phyloP scores from a whole-genome alignment of 1,140 invertebrate genomes.

The Drosophila pseudoobscura region DNA sequence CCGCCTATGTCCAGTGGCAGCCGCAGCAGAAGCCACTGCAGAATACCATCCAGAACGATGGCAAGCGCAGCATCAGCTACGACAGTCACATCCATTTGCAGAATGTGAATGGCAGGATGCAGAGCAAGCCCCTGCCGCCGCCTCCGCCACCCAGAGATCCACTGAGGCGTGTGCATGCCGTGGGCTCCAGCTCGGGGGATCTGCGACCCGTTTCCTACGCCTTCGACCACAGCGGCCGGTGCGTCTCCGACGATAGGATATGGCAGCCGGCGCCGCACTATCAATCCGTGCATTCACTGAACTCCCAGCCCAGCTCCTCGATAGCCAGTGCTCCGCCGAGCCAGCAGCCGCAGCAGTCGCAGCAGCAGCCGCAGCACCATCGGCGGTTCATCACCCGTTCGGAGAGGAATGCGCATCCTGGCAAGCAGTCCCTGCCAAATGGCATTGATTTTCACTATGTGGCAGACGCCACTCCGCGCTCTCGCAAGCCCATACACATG shows the following conservation, averaged over 20 bases:
- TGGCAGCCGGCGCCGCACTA: slow-evolving; percentile 84
- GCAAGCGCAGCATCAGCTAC: slow-evolving; percentile 81
- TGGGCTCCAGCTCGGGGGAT: slow-evolving; percentile 62
- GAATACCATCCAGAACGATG: slow-evolving; percentile 66
- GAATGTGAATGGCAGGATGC: slow-evolving; percentile 57
- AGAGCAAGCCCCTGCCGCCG: slow-evolving; percentile 84
- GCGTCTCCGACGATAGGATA: slow-evolving; percentile 82
- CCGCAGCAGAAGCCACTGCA: slow-evolving; percentile 52
- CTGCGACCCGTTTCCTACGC: slow-evolving; percentile 84
- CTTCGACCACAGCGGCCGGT: slow-evolving; percentile 83
- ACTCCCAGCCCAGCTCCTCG: slow-evolving; percentile 59
- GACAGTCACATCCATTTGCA: slow-evolving; percentile 78
- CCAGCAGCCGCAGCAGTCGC: slow-evolving; percentile 13
- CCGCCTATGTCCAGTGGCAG: slow-evolving; percentile 70
- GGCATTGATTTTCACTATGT: slow-evolving; percentile 86
- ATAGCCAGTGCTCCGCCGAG: slow-evolving; percentile 56
- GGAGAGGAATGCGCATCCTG: slow-evolving; percentile 65
- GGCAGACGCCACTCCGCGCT: slow-evolving; percentile 87
- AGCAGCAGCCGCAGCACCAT: slow-evolving; percentile 40
- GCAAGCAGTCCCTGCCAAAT: slow-evolving; percentile 75
- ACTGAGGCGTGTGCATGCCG: slow-evolving; percentile 84
- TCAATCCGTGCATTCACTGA: slow-evolving; percentile 75
- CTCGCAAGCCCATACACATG: slow-evolving; percentile 87
- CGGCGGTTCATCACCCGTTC: slow-evolving; percentile 71
- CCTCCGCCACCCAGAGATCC: slow-evolving; percentile 89